Conservation (phyloP, 2,797 vertebrate genomes). For the Kryptopterus vitreolus region DNA sequence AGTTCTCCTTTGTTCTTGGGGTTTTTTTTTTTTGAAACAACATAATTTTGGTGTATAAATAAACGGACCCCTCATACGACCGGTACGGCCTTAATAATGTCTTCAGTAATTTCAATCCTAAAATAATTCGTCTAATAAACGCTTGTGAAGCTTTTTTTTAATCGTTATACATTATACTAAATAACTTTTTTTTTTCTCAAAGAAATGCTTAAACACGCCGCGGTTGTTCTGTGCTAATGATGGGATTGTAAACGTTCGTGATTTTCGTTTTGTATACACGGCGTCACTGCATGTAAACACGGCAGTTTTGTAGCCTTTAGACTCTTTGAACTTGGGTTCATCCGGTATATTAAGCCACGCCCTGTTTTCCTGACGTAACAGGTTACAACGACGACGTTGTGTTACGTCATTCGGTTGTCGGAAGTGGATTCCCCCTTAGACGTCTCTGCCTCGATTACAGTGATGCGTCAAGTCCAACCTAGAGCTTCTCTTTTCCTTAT, state of each 20-base stretch:
- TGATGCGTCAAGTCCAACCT: not conserved
- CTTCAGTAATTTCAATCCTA: not conserved
- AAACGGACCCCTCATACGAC: not conserved
- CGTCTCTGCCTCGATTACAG: not conserved
- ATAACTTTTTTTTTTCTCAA: not conserved
- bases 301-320: conserved; percentile 14
- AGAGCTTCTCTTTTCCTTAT: too few relatives aligned
- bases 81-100: not conserved
- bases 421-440: not conserved
- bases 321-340: conserved; percentile 58
- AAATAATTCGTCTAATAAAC: too few relatives aligned
- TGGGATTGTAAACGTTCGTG: not conserved
- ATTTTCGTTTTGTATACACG: not conserved
- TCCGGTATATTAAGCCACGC: conserved; percentile 59
- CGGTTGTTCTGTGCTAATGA: not conserved
- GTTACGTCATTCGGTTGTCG: conserved; percentile 8
- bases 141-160: not conserved
- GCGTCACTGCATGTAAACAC: conserved; percentile 20
- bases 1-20: conserved; percentile 73
- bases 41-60: conserved; percentile 38
- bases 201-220: not conserved
- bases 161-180: not conserved
- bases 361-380: conserved; percentile 27
- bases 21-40: conserved; percentile 49
- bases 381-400: not conserved